Percentiles rank a stretch among this genome's conserved stretches.
Conservation (phyloP, 2,888 invertebrate genomes). For the Ennomos quercinarius region DNA sequence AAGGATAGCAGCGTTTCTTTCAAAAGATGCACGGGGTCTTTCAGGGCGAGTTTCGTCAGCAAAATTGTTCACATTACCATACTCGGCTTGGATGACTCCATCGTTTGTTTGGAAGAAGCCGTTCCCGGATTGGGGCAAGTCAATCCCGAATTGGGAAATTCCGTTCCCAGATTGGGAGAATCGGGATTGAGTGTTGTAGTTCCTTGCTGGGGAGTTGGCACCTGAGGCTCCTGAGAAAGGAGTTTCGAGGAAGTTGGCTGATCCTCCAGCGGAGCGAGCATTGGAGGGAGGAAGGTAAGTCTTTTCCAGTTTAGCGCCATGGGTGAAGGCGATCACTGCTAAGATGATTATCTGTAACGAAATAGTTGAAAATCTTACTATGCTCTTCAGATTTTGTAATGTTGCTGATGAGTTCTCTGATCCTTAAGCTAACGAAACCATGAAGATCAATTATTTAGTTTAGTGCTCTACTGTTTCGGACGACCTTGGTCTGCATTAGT, state of each 20-base stretch:
- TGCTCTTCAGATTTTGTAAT: too few relatives aligned
- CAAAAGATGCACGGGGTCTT: conserved; percentile 67
- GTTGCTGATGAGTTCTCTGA: too few relatives aligned
- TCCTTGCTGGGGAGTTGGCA: conserved; percentile 23
- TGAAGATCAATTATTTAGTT: conserved; percentile 1
- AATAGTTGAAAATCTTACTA: neutral
- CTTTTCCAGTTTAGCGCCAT: conserved; percentile 70
- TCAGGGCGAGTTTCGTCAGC: conserved; percentile 54
- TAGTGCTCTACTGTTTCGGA: neutral
- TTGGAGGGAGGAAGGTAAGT: conserved; percentile 72
- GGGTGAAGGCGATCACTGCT: conserved; percentile 59
- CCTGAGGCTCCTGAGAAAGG: conserved; percentile 46
- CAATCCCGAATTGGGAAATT: conserved; percentile 32
- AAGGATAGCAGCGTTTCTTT: conserved; percentile 73
- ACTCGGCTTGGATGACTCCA: conserved; percentile 30
- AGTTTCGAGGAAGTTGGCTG: conserved; percentile 61
- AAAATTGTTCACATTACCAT: conserved; percentile 44
- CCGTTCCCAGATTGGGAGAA: conserved; percentile 27
- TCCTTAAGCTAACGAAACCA: too few relatives aligned
- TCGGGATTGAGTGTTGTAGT: conserved; percentile 20
- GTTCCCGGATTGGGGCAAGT: conserved; percentile 40
- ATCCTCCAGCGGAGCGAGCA: conserved; percentile 61
- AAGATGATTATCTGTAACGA: conserved; percentile 65
- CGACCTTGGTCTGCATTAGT: conserved; percentile 10
- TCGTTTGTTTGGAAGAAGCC: conserved; percentile 37